Evolutionary conservation across 2,113 vertebrate genomes (phyloP).

Genomic region (Lophochroa leadbeateri): DNA sequence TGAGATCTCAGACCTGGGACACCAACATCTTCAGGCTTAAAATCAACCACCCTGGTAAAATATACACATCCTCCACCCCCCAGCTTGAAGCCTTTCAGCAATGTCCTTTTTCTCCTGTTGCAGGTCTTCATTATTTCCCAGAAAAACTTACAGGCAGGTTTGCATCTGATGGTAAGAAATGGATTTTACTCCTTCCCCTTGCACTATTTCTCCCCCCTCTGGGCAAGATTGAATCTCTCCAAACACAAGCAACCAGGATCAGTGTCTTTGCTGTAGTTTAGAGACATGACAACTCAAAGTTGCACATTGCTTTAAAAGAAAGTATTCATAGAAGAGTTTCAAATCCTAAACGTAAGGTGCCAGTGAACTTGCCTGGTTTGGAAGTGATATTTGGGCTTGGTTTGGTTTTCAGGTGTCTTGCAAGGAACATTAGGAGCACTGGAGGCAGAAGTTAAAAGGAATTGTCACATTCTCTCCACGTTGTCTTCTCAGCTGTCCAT

Average conservation of each 20-base stretch:
- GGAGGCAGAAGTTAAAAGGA: not conserved
- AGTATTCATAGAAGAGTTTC: fast-evolving
- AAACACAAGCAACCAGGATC: not conserved
- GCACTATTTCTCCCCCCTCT: fast-evolving
- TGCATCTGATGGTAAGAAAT: slow-evolving; percentile 30
- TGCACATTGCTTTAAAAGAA: fast-evolving
- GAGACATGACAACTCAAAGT: fast-evolving
- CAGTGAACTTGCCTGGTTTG: not conserved
- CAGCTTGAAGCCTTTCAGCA: not conserved
- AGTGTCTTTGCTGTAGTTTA: fast-evolving
- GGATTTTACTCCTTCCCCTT: not conserved
- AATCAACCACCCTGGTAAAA: not conserved
- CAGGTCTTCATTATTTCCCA: slow-evolving; percentile 29
- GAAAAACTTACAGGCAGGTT: not conserved
- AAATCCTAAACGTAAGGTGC: not conserved
- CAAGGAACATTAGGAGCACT: fast-evolving
- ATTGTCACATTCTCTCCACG: fast-evolving
- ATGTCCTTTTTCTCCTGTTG: not conserved
- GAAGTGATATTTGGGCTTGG: not conserved
- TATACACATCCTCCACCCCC: not conserved
- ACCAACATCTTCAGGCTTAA: not conserved
- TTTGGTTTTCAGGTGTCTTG: not conserved
- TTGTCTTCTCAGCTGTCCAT: not conserved
- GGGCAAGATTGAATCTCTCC: not conserved
- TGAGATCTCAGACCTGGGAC: not conserved